These are phyloP conservation scores for Seriola rivoliana DNA, from an alignment of 2,113 vertebrate species.

Conservation along the genomic window DNA sequence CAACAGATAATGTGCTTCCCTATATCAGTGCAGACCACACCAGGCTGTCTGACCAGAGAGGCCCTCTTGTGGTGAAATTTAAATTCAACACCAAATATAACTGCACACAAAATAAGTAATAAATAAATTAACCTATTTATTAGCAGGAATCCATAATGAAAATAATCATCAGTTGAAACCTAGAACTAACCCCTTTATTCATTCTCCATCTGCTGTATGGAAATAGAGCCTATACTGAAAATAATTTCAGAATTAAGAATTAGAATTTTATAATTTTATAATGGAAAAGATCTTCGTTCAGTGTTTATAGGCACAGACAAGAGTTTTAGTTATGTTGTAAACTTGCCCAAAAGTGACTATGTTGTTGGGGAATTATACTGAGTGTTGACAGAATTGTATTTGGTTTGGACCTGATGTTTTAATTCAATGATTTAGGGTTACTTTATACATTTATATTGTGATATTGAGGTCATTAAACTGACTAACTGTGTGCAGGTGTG, in stretches of 20 bases:
- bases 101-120: no score
- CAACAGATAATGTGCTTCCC: no score
- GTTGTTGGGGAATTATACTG: neutral
- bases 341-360: no score
- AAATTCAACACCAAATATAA: neutral
- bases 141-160: no score
- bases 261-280: no score
- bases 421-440: neutral
- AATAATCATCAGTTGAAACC: no score
- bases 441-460: neutral
- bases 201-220: neutral
- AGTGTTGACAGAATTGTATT: neutral
- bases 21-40: no score
- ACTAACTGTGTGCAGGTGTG: constrained; percentile 31
- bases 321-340: no score
- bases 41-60: neutral
- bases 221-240: neutral
- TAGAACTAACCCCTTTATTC: no score
- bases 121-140: no score
- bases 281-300: no score
- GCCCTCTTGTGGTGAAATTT: neutral
- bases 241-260: neutral
- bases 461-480: neutral
- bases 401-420: neutral
- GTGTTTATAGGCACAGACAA: no score